Percentiles rank a stretch among this genome's conserved stretches.
Conservation (phyloP, 2,797 vertebrate species). For the Urocyon cinereoargenteus region DNA sequence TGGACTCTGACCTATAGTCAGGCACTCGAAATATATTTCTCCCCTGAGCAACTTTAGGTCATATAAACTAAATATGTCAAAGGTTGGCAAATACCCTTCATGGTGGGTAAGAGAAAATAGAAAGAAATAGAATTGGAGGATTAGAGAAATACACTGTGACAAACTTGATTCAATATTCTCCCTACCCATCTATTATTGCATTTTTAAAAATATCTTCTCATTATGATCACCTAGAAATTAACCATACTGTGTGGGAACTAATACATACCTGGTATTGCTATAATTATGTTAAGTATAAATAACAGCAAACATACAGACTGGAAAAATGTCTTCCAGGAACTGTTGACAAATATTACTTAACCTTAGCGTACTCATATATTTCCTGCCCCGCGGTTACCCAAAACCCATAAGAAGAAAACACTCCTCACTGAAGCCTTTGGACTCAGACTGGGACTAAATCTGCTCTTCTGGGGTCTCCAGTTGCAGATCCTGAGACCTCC, state of each 20-base stretch:
- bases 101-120: not conserved
- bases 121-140: conserved; percentile 30
- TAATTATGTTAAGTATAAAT: conserved; percentile 15
- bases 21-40: not conserved
- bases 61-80: not conserved
- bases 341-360: not conserved
- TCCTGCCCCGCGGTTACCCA: not conserved
- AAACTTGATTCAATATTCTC: not conserved
- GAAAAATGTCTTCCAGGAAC: conserved; percentile 10
- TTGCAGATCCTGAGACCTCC: not conserved
- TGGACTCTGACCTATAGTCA: not conserved
- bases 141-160: conserved; percentile 26
- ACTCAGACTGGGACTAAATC: not conserved
- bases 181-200: not conserved
- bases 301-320: not conserved
- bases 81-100: not conserved
- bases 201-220: not conserved
- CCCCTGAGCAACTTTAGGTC: not conserved
- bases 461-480: not conserved
- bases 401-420: conserved; percentile 16
- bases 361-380: not conserved
- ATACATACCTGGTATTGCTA: not conserved
- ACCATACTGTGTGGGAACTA: not conserved
- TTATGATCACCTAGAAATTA: conserved; percentile 1
- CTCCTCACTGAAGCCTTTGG: not conserved